phyloP scores from a whole-genome alignment of 2,797 vertebrate species.

The Myiotriccus ornatus region DNA sequence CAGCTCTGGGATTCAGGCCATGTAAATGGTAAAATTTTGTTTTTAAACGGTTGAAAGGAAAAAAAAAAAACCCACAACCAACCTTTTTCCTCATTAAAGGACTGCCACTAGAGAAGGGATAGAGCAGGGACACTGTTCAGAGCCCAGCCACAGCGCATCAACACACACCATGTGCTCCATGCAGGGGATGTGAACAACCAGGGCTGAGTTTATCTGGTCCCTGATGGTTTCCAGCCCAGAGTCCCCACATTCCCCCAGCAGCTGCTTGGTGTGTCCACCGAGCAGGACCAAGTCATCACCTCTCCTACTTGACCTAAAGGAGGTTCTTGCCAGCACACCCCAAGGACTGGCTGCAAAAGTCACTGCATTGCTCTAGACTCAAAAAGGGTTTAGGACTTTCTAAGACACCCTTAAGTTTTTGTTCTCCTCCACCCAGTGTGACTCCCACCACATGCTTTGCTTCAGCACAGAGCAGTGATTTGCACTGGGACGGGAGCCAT shows the following conservation, averaged over 20 bases:
- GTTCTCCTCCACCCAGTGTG: not conserved
- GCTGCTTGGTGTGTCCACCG: not conserved
- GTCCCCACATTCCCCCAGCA: not conserved
- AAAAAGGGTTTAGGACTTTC: not conserved
- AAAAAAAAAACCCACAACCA: not conserved
- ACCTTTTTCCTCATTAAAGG: not conserved
- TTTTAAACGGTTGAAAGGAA: not conserved
- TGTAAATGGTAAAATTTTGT: not conserved
- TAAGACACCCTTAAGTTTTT: not conserved
- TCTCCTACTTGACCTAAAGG: not conserved
- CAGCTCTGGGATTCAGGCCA: not conserved
- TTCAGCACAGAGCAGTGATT: not conserved
- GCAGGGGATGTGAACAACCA: rapidly evolving
- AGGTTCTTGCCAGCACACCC: not conserved
- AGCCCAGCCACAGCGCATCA: not conserved
- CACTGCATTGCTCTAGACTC: not conserved
- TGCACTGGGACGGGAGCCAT: not conserved
- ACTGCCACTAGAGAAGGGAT: not conserved
- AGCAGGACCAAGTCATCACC: not conserved
- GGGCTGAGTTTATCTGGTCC: not conserved
- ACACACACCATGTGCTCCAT: not conserved
- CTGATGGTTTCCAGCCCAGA: not conserved
- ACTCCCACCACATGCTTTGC: not conserved
- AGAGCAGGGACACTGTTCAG: not conserved
- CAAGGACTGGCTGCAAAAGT: not conserved